Evolutionary conservation across 2,113 vertebrate genomes (phyloP).

Genomic region (Protobothrops flavoviridis): DNA sequence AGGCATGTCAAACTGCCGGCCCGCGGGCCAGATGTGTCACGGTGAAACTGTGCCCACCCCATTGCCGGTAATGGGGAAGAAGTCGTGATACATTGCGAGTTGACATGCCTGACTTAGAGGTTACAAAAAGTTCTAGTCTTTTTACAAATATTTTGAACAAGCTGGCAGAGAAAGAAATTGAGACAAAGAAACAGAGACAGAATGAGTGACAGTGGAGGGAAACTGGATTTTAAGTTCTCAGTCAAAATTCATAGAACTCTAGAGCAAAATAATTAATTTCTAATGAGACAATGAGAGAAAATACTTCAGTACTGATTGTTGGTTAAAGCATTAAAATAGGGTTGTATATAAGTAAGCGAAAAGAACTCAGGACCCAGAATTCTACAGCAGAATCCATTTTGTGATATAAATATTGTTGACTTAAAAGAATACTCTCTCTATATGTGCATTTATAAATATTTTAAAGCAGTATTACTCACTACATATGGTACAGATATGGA

Average conservation of each 20-base stretch:
- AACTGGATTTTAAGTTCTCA: neutral
- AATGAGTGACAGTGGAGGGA: neutral
- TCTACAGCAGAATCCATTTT: neutral
- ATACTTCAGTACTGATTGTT: neutral
- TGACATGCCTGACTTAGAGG: too few species aligned
- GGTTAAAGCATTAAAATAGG: neutral
- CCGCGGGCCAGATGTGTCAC: too few species aligned
- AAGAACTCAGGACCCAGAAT: neutral
- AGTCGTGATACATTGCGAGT: too few species aligned
- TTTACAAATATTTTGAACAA: neutral
- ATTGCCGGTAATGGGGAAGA: too few species aligned
- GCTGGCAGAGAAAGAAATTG: neutral
- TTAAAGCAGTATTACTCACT: neutral
- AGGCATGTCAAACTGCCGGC: too few species aligned
- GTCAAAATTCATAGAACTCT: neutral
- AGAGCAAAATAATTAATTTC: neutral
- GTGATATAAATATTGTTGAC: neutral
- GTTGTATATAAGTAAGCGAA: neutral
- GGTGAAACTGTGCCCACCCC: too few species aligned
- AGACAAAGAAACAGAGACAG: neutral
- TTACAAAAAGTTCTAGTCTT: neutral
- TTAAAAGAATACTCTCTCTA: neutral
- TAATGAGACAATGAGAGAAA: neutral
- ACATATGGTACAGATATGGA: neutral
- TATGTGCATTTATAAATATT: neutral